Evolutionary conservation across 2,888 invertebrate genomes (phyloP).

Genomic region (Thymelicus sylvestris): DNA sequence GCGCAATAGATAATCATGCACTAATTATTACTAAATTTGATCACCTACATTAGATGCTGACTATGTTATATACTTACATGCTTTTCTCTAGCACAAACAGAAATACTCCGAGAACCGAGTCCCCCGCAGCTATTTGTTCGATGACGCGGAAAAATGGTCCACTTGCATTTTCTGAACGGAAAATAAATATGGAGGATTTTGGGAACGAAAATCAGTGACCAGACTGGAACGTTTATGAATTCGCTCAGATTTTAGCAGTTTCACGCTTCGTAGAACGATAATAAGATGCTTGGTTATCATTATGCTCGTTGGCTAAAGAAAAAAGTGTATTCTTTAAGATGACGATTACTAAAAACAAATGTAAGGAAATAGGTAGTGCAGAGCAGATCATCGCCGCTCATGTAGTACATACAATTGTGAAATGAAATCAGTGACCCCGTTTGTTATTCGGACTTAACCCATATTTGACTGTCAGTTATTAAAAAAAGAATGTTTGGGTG

Average conservation of each 20-base stretch:
- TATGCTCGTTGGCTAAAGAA: neutral
- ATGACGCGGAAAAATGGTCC: constrained; percentile 69
- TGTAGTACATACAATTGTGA: no score
- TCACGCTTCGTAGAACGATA: constrained; percentile 6
- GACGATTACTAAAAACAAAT: neutral
- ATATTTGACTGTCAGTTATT: no score
- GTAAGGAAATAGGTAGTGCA: no score
- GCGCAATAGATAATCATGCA: neutral
- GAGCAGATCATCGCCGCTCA: neutral
- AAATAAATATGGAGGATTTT: constrained; percentile 57
- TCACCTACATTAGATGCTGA: neutral
- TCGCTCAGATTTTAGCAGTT: constrained; percentile 26
- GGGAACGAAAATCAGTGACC: constrained; percentile 48
- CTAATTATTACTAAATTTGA: neutral
- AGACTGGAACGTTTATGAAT: constrained; percentile 30
- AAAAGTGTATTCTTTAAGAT: neutral
- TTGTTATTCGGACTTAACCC: no score
- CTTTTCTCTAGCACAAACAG: constrained; percentile 36
- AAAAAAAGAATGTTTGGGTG: no score
- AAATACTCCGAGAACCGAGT: constrained; percentile 64
- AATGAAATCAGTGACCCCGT: no score
- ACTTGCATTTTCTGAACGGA: constrained; percentile 63
- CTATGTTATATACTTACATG: neutral
- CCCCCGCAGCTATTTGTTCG: constrained; percentile 69
- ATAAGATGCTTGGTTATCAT: constrained; percentile 1